A percentile compares a stretch with the other conserved stretches of the same genome.
Evolutionary conservation across 2,113 vertebrate genomes (phyloP).

Genomic region (Sinocyclocheilus anshuiensis): DNA sequence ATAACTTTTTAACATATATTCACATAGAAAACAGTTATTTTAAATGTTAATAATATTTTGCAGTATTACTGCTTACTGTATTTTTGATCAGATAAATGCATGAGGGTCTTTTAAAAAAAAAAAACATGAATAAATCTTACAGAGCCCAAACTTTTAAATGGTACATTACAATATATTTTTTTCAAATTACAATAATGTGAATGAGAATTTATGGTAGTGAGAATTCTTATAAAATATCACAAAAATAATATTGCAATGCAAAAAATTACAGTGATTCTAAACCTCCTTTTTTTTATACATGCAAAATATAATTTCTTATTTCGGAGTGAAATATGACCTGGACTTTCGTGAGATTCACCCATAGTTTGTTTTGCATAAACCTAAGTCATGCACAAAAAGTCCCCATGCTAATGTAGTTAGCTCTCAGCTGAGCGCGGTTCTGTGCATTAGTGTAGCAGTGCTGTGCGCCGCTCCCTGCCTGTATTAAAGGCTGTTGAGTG

Average conservation of each 20-base stretch:
- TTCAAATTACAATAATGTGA: neutral
- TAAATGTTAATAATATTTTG: neutral
- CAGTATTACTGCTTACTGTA: neutral
- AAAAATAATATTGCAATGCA: neutral
- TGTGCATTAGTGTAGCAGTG: too few relatives aligned
- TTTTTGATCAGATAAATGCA: too few relatives aligned
- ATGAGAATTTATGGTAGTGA: too few relatives aligned
- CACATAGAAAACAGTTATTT: neutral
- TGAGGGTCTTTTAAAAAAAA: neutral
- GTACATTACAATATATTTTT: neutral
- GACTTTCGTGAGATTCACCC: neutral
- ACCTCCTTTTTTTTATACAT: neutral
- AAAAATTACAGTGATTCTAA: neutral
- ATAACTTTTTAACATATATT: neutral
- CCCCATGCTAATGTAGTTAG: neutral
- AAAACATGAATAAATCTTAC: neutral
- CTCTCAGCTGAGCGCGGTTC: neutral
- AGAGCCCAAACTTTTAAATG: neutral
- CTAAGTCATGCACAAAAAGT: neutral
- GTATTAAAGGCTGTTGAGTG: conserved; percentile 39
- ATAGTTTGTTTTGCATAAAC: conserved; percentile 19
- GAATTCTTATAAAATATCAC: neutral
- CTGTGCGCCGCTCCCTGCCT: neutral
- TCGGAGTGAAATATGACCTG: neutral
- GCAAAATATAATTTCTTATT: neutral